Evolutionary conservation across 2,113 vertebrate genomes (phyloP).

Genomic region (Holacanthus passer): DNA sequence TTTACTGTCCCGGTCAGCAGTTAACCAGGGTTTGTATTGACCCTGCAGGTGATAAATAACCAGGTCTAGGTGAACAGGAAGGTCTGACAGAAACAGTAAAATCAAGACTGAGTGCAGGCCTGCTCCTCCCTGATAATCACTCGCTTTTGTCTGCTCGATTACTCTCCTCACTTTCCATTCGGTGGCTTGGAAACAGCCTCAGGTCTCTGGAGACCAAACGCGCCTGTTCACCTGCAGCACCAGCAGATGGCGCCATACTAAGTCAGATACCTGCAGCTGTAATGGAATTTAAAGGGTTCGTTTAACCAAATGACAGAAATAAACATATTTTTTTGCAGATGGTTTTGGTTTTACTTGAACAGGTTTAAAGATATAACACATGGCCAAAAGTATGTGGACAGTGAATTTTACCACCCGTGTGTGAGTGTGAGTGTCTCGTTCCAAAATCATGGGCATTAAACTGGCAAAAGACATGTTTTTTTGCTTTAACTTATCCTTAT

Average conservation of each 20-base stretch:
- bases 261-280: not conserved
- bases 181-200: not conserved
- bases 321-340: not conserved
- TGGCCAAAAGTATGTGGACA: constrained; percentile 4
- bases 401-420: not conserved
- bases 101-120: constrained; percentile 40
- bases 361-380: too few species aligned
- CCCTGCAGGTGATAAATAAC: constrained; percentile 70
- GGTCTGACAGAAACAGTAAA: constrained; percentile 11
- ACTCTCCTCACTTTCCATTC: constrained; percentile 15
- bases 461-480: too few species aligned
- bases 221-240: not conserved
- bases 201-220: not conserved
- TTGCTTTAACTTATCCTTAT: too few species aligned
- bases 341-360: not conserved
- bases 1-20: constrained; percentile 73
- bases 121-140: constrained; percentile 45
- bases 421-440: not conserved
- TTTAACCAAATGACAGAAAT: not conserved
- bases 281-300: not conserved
- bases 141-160: constrained; percentile 15
- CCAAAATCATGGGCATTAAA: not conserved
- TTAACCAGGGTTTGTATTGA: constrained; percentile 71
- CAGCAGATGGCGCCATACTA: constrained; percentile 70
- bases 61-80: constrained; percentile 15